These are phyloP conservation scores for Trypoxylon attenuatum DNA, from an alignment of 2,888 invertebrate genomes.

Conservation along the genomic window DNA sequence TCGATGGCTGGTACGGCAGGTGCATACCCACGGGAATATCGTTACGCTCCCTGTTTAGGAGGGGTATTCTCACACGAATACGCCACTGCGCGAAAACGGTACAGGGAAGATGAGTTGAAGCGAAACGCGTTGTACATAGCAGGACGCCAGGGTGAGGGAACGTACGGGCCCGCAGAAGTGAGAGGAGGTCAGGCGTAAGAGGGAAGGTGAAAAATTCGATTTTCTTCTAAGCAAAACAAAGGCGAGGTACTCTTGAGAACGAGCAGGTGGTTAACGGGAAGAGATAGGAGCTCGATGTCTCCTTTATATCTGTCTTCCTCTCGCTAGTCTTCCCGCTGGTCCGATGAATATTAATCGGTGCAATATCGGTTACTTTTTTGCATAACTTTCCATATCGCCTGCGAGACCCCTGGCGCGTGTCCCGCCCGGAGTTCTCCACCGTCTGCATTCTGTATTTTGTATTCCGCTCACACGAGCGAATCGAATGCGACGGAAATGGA, in stretches of 20 bases:
- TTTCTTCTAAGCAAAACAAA: not conserved
- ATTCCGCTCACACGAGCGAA: constrained; percentile 54
- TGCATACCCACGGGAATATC: constrained; percentile 8
- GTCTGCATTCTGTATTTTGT: constrained; percentile 63
- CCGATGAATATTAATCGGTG: constrained; percentile 59
- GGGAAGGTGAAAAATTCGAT: not conserved
- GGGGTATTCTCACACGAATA: not conserved
- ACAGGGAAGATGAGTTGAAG: not conserved
- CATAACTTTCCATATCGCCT: constrained; percentile 62
- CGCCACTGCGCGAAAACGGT: not conserved
- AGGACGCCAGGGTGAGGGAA: not conserved
- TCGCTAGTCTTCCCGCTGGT: not conserved
- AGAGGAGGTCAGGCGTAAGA: not conserved
- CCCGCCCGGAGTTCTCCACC: constrained; percentile 48
- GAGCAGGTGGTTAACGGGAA: not conserved
- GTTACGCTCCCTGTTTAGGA: not conserved
- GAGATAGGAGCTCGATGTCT: constrained; percentile 6
- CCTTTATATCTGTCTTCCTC: constrained; percentile 4
- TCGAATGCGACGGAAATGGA: no score
- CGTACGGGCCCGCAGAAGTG: not conserved
- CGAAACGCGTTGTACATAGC: no score
- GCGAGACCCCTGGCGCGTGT: constrained; percentile 4
- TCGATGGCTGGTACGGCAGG: constrained; percentile 5
- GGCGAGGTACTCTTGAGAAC: not conserved
- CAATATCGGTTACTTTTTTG: constrained; percentile 66